Evolutionary conservation across 2,113 vertebrate species (phyloP), one percentile per base, ranked within the genome.

Genomic region (Pleuronectes platessa): DNA sequence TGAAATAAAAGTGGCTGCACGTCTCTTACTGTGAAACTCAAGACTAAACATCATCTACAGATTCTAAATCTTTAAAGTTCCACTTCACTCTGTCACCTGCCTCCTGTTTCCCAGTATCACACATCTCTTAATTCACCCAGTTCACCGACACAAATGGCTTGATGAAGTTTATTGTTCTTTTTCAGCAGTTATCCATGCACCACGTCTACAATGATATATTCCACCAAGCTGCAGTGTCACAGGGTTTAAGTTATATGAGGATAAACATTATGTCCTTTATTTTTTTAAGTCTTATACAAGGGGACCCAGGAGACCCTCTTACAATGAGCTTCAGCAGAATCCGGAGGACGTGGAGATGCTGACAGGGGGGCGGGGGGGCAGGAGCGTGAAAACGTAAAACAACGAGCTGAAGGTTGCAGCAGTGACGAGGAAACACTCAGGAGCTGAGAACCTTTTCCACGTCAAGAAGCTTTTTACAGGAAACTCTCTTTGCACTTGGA

Each of bases 111-210:
- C 23, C 13, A 4, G 54, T 31, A 26, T 37, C 2, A 7, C 17
- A 49, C 59, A 24, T 20, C 9, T 51, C 14, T 69, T 56, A 27
- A 67, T 67, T 61, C 2, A 79, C 73, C 63, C 63, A 74, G 59
- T 69, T 76, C 72, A 86, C 47, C n/a, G 75, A 85, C 84, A 88
- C 87, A 66, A 55, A 74, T 72, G 76, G 67, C 82, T 90, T 76
- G 78, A 94, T 91, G 76, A 92, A 59, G 66, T 88, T 93, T 94
- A 92, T 94, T 94, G 86, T 90, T 93, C 35, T 26, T 68, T 88
- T 84, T 85, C 94, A 96, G 95, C 95, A 94, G 94, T 93, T 90
- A 81, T 92, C 94, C 94, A 95, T 95, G 94, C 94, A 94, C 94
- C 94, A 88, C 83, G 89, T 95, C 86, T 92, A 94, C 93, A 95